A percentile compares a stretch with the other conserved stretches of the same genome.
Evolutionary conservation across 2,797 vertebrate species (phyloP).

Genomic region (Tangara arthus): DNA sequence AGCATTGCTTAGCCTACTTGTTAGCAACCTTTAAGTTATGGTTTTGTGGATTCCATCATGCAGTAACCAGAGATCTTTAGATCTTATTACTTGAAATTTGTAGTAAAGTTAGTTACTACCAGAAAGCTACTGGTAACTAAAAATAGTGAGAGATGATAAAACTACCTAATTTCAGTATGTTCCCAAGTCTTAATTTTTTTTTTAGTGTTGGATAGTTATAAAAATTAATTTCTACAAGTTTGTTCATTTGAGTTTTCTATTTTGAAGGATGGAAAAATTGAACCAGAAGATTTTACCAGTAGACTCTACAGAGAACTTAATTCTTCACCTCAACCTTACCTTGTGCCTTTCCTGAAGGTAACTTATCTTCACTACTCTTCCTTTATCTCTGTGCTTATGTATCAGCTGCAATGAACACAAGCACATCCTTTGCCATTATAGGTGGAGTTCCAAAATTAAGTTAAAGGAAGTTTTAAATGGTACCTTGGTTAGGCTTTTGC

Average conservation of each 20-base stretch:
- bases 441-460: background rate
- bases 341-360: conserved; percentile 99
- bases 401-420: background rate
- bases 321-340: conserved; percentile 97
- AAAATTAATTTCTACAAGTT: background rate
- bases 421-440: background rate
- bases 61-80: background rate
- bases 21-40: background rate
- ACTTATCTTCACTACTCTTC: background rate
- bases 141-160: background rate
- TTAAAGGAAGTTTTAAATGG: background rate
- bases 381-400: background rate
- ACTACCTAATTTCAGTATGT: background rate
- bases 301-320: conserved; percentile 95
- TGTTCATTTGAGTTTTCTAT: background rate
- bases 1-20: background rate
- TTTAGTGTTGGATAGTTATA: fast-evolving
- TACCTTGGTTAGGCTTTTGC: background rate
- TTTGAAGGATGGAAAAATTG: conserved; percentile 90
- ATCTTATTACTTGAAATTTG: background rate
- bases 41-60: background rate
- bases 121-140: background rate
- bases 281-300: conserved; percentile 97
- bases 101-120: background rate
- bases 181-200: background rate